Evolutionary conservation across 2,113 vertebrate species (phyloP).

Genomic region (Ageneiosus marmoratus): DNA sequence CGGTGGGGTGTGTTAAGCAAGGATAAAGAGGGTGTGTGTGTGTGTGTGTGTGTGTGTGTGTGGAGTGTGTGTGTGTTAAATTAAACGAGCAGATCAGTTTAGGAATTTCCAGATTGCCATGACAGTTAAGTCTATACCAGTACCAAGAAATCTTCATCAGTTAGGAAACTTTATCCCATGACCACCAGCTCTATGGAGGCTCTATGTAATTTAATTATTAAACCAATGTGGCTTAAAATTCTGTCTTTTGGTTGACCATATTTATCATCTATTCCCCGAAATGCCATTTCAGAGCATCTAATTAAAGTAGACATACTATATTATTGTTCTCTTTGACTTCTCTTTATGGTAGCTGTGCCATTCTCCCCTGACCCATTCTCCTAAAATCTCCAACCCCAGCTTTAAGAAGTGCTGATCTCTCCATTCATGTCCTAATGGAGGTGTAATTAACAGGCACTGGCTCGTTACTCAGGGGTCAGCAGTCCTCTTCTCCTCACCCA

Average conservation of each 20-base stretch:
- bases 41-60: background rate
- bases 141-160: background rate
- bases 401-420: constrained; percentile 35
- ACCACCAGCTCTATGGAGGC: background rate
- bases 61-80: background rate
- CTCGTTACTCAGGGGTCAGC: constrained; percentile 52
- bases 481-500: constrained; percentile 9
- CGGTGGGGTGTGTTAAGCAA: background rate
- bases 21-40: background rate
- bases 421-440: constrained; percentile 42
- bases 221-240: background rate
- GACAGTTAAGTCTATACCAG: background rate
- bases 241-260: background rate
- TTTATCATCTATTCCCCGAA: background rate
- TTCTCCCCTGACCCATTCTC: constrained; percentile 1
- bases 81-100: background rate
- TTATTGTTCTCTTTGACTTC: background rate
- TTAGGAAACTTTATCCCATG: background rate
- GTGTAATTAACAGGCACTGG: constrained; percentile 46
- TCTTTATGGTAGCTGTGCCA: background rate
- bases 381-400: constrained; percentile 26
- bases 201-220: background rate
- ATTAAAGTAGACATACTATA: background rate
- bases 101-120: background rate
- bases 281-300: background rate